phyloP scores from a whole-genome alignment of 2,797 vertebrate species.

The Austrolebias charrua region DNA sequence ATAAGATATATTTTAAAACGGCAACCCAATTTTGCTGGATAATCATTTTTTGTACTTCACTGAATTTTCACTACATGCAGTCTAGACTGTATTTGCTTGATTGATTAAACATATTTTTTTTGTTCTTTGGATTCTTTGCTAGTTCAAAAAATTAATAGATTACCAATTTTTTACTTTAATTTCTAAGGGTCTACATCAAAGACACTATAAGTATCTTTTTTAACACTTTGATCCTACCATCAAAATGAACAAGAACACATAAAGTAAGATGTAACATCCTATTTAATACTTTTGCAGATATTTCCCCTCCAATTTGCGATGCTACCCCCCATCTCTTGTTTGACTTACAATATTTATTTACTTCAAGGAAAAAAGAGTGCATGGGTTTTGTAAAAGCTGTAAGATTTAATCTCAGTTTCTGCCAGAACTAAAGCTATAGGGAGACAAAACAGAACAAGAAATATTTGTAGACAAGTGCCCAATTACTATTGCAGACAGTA shows the following conservation, averaged over 20 bases:
- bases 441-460: neutral
- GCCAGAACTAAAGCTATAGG: neutral
- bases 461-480: neutral
- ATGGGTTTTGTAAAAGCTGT: neutral
- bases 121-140: no score
- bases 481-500: constrained; percentile 4
- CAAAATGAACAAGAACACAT: neutral
- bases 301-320: no score
- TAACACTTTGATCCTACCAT: neutral
- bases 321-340: neutral
- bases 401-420: neutral
- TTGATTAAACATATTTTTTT: no score
- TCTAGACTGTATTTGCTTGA: no score
- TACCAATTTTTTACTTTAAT: neutral
- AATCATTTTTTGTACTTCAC: no score
- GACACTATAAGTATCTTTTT: neutral
- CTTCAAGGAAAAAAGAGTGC: neutral
- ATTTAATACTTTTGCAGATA: neutral
- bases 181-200: neutral
- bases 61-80: no score
- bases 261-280: neutral
- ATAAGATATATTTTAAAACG: no score
- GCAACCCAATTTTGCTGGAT: no score
- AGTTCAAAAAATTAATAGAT: neutral
- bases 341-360: neutral